These are phyloP conservation scores for Oscheius myriophilus DNA, from an alignment of 2,888 invertebrate genomes.

Conservation along the genomic window DNA sequence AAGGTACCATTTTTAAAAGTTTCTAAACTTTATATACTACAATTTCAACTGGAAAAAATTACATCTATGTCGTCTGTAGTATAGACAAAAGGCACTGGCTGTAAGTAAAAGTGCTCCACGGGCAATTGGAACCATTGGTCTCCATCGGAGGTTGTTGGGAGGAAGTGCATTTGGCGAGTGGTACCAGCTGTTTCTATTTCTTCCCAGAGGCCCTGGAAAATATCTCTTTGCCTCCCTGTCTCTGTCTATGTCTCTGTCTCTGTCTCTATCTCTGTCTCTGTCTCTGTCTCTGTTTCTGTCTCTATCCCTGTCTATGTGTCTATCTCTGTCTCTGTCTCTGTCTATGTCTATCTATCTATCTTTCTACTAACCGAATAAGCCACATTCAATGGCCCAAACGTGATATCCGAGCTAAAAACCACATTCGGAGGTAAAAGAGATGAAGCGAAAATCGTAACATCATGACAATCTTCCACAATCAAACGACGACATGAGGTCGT, in stretches of 20 bases:
- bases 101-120: slow-evolving; percentile 2
- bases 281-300: too few relatives aligned
- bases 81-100: slow-evolving; percentile 5
- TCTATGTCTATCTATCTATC: too few relatives aligned
- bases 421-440: not conserved
- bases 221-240: too few relatives aligned
- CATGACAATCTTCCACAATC: slow-evolving; percentile 3
- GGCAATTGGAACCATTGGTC: not conserved
- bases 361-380: slow-evolving; percentile 6
- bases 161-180: not conserved
- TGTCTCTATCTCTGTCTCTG: too few relatives aligned
- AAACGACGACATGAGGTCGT: slow-evolving; percentile 13
- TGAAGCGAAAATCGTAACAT: slow-evolving; percentile 5
- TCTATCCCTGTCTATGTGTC: too few relatives aligned
- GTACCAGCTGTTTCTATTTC: not conserved
- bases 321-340: too few relatives aligned
- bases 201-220: slow-evolving; percentile 17
- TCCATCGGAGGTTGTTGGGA: not conserved
- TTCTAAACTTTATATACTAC: too few relatives aligned
- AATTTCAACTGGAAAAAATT: too few relatives aligned
- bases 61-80: too few relatives aligned
- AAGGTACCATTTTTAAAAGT: too few relatives aligned
- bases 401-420: not conserved
- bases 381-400: slow-evolving; percentile 9
- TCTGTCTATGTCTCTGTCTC: too few relatives aligned